A percentile compares a stretch with the other conserved stretches of the same genome.
These are phyloP conservation scores for Kradibia gibbosae DNA, from an alignment of 1,140 invertebrate genomes.

Conservation along the genomic window DNA sequence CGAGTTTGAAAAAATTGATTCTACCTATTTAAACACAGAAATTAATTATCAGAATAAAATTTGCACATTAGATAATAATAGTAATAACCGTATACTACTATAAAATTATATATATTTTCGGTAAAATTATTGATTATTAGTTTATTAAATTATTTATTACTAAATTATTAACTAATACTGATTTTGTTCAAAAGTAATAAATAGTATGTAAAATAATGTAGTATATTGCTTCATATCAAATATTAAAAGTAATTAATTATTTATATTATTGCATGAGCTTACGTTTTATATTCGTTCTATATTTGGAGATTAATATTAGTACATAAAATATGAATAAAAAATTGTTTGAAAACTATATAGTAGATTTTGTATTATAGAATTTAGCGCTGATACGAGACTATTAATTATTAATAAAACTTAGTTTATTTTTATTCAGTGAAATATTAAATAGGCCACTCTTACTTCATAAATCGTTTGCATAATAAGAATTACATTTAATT, in stretches of 20 bases:
- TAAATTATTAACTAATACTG: too few species aligned
- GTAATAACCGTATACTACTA: too few species aligned
- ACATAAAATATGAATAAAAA: neutral
- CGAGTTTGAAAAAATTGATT: neutral
- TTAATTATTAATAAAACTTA: neutral
- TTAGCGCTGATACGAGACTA: neutral
- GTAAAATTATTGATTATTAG: too few species aligned
- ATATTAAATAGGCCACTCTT: neutral
- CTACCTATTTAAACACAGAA: neutral
- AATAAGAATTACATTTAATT: neutral
- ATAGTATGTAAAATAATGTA: too few species aligned
- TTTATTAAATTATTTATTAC: too few species aligned
- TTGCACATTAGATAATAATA: neutral
- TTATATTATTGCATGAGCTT: neutral
- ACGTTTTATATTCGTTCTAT: neutral
- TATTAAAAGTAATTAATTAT: neutral
- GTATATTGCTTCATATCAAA: neutral
- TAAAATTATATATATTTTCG: too few species aligned
- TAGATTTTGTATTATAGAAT: neutral
- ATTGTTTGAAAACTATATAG: neutral
- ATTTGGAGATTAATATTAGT: neutral
- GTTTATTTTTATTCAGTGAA: neutral
- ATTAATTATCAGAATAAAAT: conserved; percentile 2
- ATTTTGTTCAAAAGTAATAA: too few species aligned
- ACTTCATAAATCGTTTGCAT: neutral